Percentiles rank a stretch among this genome's conserved stretches.
Evolutionary conservation across 53 echinoderm and acorn worm species (phyloP).

Genomic region (Henricia sp.): DNA sequence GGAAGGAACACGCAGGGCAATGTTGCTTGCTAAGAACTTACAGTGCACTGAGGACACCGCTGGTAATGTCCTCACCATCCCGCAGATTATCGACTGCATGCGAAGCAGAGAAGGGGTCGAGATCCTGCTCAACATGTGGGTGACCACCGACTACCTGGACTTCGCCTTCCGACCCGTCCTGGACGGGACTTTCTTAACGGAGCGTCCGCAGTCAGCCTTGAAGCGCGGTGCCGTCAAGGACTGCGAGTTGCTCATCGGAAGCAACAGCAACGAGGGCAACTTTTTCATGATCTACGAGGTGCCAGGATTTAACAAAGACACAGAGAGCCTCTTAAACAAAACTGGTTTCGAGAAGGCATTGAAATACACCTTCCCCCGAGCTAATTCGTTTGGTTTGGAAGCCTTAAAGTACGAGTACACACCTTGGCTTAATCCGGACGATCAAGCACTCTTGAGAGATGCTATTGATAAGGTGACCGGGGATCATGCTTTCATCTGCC

Average conservation of each 20-base stretch:
- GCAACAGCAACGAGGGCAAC: conserved; percentile 85
- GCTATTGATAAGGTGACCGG: conserved; percentile 79
- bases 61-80: conserved; percentile 44
- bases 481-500: conserved; percentile 79
- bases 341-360: conserved; percentile 69
- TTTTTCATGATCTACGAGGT: conserved; percentile 90
- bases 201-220: conserved; percentile 72
- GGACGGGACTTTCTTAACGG: conserved; percentile 89
- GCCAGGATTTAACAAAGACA: conserved; percentile 66
- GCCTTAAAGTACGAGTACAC: conserved; percentile 87
- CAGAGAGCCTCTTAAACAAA: conserved; percentile 59
- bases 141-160: conserved; percentile 62
- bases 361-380: conserved; percentile 63
- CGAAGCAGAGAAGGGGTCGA: conserved; percentile 42
- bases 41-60: conserved; percentile 59
- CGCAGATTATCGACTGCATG: conserved; percentile 71
- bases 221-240: conserved; percentile 76
- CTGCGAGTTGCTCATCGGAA: conserved; percentile 82
- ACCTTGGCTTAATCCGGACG: conserved; percentile 81
- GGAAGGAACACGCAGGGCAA: conserved; percentile 74
- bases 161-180: conserved; percentile 85
- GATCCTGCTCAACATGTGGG: conserved; percentile 50
- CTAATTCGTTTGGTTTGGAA: conserved; percentile 78
- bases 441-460: conserved; percentile 69
- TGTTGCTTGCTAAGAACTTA: conserved; percentile 52